These are phyloP conservation scores for Pachycephus smyrnensis DNA, from an alignment of 2,888 invertebrate species.

Conservation along the genomic window DNA sequence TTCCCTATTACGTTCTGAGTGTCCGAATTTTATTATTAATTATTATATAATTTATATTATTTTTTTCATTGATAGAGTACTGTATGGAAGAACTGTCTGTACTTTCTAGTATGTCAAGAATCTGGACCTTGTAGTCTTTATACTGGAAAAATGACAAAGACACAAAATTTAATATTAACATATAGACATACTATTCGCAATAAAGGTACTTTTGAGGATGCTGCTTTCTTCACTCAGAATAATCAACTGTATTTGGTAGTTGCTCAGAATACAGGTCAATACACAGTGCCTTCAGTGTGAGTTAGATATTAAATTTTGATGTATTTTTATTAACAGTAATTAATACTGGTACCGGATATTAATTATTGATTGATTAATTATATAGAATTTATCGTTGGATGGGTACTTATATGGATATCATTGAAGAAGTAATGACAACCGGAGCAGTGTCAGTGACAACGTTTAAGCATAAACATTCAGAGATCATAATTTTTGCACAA, in stretches of 20 bases:
- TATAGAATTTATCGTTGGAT: conserved; percentile 53
- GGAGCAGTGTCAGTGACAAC: conserved; percentile 49
- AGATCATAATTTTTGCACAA: conserved; percentile 47
- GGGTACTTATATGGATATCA: conserved; percentile 52
- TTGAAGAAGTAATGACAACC: conserved; percentile 34
- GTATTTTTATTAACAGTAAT: background rate
- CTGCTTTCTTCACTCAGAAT: conserved; percentile 43
- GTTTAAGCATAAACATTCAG: conserved; percentile 41
- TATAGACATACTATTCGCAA: conserved; percentile 39
- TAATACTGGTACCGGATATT: background rate
- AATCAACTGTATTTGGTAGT: conserved; percentile 48
- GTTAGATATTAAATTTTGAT: conserved; percentile 7
- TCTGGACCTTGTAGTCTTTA: conserved; percentile 39
- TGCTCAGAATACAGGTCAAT: conserved; percentile 37
- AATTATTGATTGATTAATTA: background rate
- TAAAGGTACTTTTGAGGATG: conserved; percentile 38
- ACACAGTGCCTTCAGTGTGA: conserved; percentile 42
- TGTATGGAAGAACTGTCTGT: conserved; percentile 41
- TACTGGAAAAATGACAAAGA: conserved; percentile 25
- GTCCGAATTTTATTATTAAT: background rate
- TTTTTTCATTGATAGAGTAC: conserved; percentile 30
- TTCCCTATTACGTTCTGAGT: background rate
- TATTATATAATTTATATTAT: conserved; percentile 2
- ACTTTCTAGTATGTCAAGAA: conserved; percentile 44
- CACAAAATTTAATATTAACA: conserved; percentile 25